Percentiles rank a stretch among this genome's conserved stretches.
Evolutionary conservation across 2,888 invertebrate species (phyloP).

Genomic region (Dastarcus helophoroides): DNA sequence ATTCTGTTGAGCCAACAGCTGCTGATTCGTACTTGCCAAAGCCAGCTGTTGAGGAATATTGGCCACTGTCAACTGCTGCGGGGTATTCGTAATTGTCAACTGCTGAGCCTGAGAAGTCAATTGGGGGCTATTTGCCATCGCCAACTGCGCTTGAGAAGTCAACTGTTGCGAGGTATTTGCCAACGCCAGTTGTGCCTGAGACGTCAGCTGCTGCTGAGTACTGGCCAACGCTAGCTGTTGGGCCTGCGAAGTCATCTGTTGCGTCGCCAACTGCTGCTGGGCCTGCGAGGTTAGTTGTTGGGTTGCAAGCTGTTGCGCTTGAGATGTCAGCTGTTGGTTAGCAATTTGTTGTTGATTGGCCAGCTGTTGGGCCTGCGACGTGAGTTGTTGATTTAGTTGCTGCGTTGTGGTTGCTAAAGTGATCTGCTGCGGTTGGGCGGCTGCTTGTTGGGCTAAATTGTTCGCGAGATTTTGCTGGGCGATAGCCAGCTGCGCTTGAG

Average conservation of each 20-base stretch:
- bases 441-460: constrained; percentile 29
- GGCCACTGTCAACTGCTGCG: constrained; percentile 27
- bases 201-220: constrained; percentile 26
- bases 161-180: constrained; percentile 22
- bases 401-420: constrained; percentile 22
- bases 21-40: constrained; percentile 23
- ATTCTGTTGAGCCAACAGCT: constrained; percentile 29
- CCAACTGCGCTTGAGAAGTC: constrained; percentile 22
- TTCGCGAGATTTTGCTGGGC: constrained; percentile 34
- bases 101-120: constrained; percentile 27
- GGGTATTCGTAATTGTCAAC: constrained; percentile 26
- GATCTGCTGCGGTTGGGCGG: constrained; percentile 24
- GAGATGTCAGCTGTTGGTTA: constrained; percentile 27
- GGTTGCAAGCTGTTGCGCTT: constrained; percentile 27
- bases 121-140: constrained; percentile 23
- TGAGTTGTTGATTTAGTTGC: constrained; percentile 23
- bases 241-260: constrained; percentile 21
- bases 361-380: constrained; percentile 32
- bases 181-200: constrained; percentile 27
- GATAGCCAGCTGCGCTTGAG: constrained; percentile 34
- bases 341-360: constrained; percentile 29
- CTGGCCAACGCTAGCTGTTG: constrained; percentile 17
- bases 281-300: constrained; percentile 25
- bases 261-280: constrained; percentile 15
- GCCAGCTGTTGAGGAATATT: constrained; percentile 29